Evolutionary conservation across 2,797 vertebrate species (phyloP).

Genomic region (Channa striata): DNA sequence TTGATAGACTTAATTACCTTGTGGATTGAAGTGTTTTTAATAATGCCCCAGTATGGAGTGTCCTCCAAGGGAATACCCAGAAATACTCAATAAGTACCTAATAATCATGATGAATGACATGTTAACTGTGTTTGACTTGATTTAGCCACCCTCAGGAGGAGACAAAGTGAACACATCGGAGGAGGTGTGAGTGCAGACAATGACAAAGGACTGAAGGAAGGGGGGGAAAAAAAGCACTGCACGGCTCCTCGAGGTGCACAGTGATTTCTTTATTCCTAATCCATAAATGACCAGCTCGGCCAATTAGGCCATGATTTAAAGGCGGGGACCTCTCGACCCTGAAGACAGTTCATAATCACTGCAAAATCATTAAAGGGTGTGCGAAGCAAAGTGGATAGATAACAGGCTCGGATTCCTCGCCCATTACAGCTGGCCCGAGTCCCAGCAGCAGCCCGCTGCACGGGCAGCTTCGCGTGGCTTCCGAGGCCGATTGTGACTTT

Average conservation of each 20-base stretch:
- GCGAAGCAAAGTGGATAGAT: constrained; percentile 52
- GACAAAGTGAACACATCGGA: not conserved
- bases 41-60: constrained; percentile 38
- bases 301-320: constrained; percentile 68
- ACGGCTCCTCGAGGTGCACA: constrained; percentile 33
- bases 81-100: constrained; percentile 53
- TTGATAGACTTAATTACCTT: constrained; percentile 59
- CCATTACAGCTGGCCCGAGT: constrained; percentile 31
- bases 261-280: constrained; percentile 53
- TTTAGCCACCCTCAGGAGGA: constrained; percentile 39
- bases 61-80: constrained; percentile 49
- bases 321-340: constrained; percentile 56
- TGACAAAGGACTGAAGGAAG: constrained; percentile 35
- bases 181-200: constrained; percentile 2
- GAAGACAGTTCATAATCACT: constrained; percentile 65
- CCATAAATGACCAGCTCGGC: constrained; percentile 52
- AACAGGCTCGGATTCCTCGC: constrained; percentile 57
- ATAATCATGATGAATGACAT: constrained; percentile 65
- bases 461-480: constrained; percentile 7
- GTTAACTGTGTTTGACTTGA: constrained; percentile 59
- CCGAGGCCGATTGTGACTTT: constrained; percentile 66
- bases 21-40: constrained; percentile 70
- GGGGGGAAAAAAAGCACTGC: constrained; percentile 13
- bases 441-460: constrained; percentile 10
- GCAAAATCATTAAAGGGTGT: constrained; percentile 51